Conservation (phyloP, 2,113 vertebrate genomes). For the Pampusana beccarii region DNA sequence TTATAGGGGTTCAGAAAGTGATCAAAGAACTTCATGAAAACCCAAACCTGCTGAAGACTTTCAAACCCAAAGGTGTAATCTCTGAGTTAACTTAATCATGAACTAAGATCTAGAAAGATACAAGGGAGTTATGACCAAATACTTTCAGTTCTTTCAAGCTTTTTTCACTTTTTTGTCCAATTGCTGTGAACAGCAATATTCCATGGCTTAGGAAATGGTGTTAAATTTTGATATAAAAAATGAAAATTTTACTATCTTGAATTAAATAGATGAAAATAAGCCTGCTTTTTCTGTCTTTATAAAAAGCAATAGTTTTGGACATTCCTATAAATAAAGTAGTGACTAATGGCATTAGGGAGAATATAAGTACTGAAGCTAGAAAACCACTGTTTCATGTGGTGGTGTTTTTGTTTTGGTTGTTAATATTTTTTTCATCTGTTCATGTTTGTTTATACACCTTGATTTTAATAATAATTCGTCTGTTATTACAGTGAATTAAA, state of each 20-base stretch:
- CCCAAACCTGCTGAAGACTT: neutral
- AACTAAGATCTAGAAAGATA: neutral
- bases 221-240: neutral
- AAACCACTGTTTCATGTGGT: neutral
- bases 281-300: neutral
- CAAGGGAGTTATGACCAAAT: neutral
- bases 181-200: neutral
- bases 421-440: neutral
- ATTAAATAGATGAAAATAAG: neutral
- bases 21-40: neutral
- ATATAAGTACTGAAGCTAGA: neutral
- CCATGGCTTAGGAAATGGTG: neutral
- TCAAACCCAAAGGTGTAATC: neutral
- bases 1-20: neutral
- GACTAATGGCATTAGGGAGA: neutral
- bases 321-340: neutral
- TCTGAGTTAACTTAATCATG: neutral
- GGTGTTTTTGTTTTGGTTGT: neutral
- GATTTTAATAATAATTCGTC: neutral
- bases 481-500: neutral
- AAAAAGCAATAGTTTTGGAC: neutral
- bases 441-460: neutral
- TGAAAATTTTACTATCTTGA: neutral
- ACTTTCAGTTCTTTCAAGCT: neutral
- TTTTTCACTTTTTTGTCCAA: neutral